Evolutionary conservation across 2,113 vertebrate genomes (phyloP).

Genomic region (Archocentrus centrarchus): DNA sequence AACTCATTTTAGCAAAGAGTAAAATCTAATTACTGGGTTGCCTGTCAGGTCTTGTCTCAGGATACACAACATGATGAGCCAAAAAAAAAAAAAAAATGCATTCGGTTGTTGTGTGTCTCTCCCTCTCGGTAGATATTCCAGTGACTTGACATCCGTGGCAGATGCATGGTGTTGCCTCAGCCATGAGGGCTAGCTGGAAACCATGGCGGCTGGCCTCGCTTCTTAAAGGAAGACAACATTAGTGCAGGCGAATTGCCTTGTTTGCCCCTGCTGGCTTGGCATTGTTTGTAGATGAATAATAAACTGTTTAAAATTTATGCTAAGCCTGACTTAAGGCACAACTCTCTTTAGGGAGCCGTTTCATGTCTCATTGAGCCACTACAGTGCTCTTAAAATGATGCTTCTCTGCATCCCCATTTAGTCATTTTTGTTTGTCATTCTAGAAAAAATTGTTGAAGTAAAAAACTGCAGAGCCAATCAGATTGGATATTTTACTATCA

Average conservation of each 20-base stretch:
- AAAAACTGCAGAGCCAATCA: conserved; percentile 16
- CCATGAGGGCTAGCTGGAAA: conserved; percentile 51
- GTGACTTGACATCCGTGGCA: conserved; percentile 50
- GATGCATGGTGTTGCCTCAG: conserved; percentile 48
- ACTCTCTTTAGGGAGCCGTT: conserved; percentile 44
- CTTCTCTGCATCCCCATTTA: conserved; percentile 37
- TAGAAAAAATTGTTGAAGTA: conserved; percentile 1
- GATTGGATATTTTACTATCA: background rate
- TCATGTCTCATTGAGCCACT: conserved; percentile 52
- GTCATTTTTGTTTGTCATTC: conserved; percentile 24
- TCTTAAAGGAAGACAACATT: conserved; percentile 23
- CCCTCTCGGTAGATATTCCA: conserved; percentile 34
- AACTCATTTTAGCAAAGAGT: conserved; percentile 47
- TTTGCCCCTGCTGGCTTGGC: conserved; percentile 37
- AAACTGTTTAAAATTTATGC: conserved; percentile 53
- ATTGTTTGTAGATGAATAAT: conserved; percentile 60
- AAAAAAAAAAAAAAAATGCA: conserved; percentile 29
- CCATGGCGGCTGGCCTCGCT: conserved; percentile 46
- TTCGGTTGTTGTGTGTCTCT: conserved; percentile 5
- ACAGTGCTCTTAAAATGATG: conserved; percentile 35
- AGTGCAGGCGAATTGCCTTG: conserved; percentile 18
- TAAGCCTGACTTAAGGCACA: conserved; percentile 54
- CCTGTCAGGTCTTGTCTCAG: conserved; percentile 55
- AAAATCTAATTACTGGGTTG: conserved; percentile 64
- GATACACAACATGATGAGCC: conserved; percentile 41